Percentiles rank a stretch among this genome's conserved stretches.
Conservation (phyloP, 1,140 invertebrate genomes). For the Procambarus virginalis region DNA sequence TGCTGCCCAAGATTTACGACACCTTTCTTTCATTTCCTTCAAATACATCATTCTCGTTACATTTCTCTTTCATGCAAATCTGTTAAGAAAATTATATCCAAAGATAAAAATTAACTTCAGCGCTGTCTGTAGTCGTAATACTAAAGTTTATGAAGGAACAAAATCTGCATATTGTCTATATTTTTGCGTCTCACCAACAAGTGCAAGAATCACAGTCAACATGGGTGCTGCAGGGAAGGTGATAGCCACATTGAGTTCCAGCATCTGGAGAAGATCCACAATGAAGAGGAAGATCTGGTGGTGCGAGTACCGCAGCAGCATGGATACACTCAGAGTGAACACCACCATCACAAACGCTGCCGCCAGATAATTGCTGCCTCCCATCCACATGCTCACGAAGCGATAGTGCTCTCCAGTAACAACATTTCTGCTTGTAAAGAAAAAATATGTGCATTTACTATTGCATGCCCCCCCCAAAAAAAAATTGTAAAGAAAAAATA, state of each 20-base stretch:
- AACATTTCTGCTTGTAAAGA: constrained; percentile 84
- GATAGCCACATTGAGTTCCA: constrained; percentile 94
- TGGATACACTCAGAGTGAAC: constrained; percentile 98
- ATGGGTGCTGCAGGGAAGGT: constrained; percentile 96
- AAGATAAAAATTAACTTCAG: too few relatives aligned
- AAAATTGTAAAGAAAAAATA: too few relatives aligned
- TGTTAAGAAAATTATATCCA: too few relatives aligned
- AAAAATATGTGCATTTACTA: too few relatives aligned
- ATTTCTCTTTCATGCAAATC: too few relatives aligned
- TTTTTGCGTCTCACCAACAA: constrained; percentile 89
- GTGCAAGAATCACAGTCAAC: constrained; percentile 95
- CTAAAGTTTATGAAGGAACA: too few relatives aligned
- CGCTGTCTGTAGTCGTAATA: too few relatives aligned
- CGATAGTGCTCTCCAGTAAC: constrained; percentile 99
- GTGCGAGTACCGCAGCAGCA: constrained; percentile 97
- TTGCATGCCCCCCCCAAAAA: too few relatives aligned
- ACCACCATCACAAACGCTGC: constrained; percentile 98
- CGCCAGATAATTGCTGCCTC: constrained; percentile 91
- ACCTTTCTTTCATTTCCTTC: too few relatives aligned
- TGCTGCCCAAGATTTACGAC: too few relatives aligned
- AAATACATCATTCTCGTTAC: too few relatives aligned
- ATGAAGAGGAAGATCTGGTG: constrained; percentile 99
- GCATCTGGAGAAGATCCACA: constrained; percentile 96
- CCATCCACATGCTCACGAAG: constrained; percentile 98
- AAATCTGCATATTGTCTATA: too few relatives aligned